These are phyloP conservation scores for Pristionchus exspectatus DNA, from an alignment of 2,888 invertebrate species.

Conservation along the genomic window DNA sequence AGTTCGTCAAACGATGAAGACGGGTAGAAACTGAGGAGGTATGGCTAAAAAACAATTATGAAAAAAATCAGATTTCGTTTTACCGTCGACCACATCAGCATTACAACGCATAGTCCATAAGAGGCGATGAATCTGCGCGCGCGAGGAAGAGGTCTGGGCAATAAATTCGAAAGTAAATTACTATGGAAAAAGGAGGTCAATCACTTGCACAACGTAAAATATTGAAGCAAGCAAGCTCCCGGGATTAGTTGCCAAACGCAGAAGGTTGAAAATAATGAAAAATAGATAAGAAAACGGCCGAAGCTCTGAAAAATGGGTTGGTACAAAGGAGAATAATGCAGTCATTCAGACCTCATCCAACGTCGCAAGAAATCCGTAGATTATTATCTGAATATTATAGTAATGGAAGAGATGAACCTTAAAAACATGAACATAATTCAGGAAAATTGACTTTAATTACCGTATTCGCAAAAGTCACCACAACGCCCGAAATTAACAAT, in stretches of 20 bases:
- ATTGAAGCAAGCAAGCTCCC: not conserved
- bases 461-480: not conserved
- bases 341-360: not conserved
- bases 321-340: not conserved
- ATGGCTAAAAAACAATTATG: not conserved
- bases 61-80: not conserved
- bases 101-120: not conserved
- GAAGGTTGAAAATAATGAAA: not conserved
- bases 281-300: not conserved
- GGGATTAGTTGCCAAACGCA: not conserved
- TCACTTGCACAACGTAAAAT: not conserved
- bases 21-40: constrained; percentile 1
- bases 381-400: not conserved
- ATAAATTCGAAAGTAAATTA: not conserved
- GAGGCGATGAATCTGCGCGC: not conserved
- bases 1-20: not conserved
- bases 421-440: not conserved
- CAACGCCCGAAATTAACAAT: not conserved
- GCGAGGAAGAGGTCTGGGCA: not conserved
- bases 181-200: not conserved
- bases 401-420: not conserved
- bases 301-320: not conserved
- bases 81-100: constrained; percentile 9
- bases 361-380: not conserved
- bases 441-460: not conserved